Evolutionary conservation across 2,888 invertebrate species (phyloP).

Genomic region (Neoitamus cyanurus): DNA sequence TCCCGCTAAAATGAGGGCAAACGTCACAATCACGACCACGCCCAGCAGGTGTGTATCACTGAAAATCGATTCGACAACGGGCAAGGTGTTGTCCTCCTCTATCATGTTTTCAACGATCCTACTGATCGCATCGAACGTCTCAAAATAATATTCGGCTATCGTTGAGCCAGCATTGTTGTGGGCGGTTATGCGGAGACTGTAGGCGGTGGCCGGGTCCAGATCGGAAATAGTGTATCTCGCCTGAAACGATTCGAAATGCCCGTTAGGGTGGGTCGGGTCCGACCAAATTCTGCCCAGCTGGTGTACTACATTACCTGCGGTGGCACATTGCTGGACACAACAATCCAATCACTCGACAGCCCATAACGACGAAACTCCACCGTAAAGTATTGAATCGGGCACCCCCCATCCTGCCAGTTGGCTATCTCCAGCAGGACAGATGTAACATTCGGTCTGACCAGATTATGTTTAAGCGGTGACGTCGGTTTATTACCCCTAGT

Average conservation of each 20-base stretch:
- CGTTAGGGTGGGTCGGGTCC: no score
- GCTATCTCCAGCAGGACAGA: slow-evolving; percentile 80
- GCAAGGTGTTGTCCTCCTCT: slow-evolving; percentile 57
- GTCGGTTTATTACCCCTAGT: slow-evolving; percentile 82
- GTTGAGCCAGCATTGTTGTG: slow-evolving; percentile 74
- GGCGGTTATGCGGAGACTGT: slow-evolving; percentile 70
- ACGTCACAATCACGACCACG: slow-evolving; percentile 61
- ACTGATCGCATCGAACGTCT: slow-evolving; percentile 69
- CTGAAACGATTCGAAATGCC: slow-evolving; percentile 31
- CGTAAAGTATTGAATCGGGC: slow-evolving; percentile 78
- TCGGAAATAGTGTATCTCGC: slow-evolving; percentile 67
- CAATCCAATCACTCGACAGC: slow-evolving; percentile 62
- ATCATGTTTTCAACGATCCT: slow-evolving; percentile 57
- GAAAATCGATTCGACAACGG: slow-evolving; percentile 59
- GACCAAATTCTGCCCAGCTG: no score
- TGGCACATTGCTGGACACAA: slow-evolving; percentile 69
- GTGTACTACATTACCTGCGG: slow-evolving; percentile 61
- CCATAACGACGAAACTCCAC: slow-evolving; percentile 63
- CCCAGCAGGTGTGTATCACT: slow-evolving; percentile 62
- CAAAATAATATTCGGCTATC: slow-evolving; percentile 70
- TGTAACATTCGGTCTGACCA: slow-evolving; percentile 80
- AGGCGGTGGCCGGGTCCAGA: slow-evolving; percentile 68
- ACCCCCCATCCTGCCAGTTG: slow-evolving; percentile 85
- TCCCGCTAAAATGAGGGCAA: slow-evolving; percentile 70
- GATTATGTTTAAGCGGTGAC: slow-evolving; percentile 76